Evolutionary conservation across 64 coral and sea anemone genomes (phyloP), one percentile per base, ranked within the genome.

Genomic region (Acropora tenuis): DNA sequence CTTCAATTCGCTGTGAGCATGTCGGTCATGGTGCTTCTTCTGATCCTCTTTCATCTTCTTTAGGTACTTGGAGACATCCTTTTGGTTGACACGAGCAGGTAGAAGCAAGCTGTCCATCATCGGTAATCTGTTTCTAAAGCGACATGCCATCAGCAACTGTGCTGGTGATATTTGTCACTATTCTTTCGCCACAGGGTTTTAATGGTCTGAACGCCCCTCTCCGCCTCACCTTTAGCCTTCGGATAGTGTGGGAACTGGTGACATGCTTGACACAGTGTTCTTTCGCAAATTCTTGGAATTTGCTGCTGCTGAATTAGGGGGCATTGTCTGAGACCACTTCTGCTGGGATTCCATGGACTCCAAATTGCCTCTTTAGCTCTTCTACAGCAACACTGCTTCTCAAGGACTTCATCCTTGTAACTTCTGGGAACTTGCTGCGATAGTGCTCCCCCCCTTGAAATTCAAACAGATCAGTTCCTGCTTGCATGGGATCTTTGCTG

Each of bases 291-390:
- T 85, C 59, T 67, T 46, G 58, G 43, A 85, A 85, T 67, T 89
- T 67, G 0, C 42, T 18, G 48, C 49, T 65, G 11, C 74, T 46
- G 43, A 80, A 90, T 19, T 90, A 63, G n/a, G 88, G 77, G 9
- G 60, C 78, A 55, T 90, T 90, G 16, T 90, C 89, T 41, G 78
- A 83, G 16, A 91, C 80, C 11, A 91, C 71, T 43, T 75, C 71
- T 52, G 47, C 85, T 75, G 85, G 69, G 40, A 88, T 75, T 41
- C 85, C 85, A 74, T 76, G 20, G 18, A 52, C 18, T 57, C 47
- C 85, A 48, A 88, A 88, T 41, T 88, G 69, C 47, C 47, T 19
- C 48, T 88, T 88, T 19, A 75, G 5, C 47, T 88, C 69, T 11
- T 88, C 71, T 74, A 88, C 48, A 11, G 58, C 71, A 88, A 47